Percentiles rank a stretch among this genome's conserved stretches.
These are phyloP conservation scores for Hippocampus comes DNA, from an alignment of 2,113 vertebrate genomes.

Conservation along the genomic window DNA sequence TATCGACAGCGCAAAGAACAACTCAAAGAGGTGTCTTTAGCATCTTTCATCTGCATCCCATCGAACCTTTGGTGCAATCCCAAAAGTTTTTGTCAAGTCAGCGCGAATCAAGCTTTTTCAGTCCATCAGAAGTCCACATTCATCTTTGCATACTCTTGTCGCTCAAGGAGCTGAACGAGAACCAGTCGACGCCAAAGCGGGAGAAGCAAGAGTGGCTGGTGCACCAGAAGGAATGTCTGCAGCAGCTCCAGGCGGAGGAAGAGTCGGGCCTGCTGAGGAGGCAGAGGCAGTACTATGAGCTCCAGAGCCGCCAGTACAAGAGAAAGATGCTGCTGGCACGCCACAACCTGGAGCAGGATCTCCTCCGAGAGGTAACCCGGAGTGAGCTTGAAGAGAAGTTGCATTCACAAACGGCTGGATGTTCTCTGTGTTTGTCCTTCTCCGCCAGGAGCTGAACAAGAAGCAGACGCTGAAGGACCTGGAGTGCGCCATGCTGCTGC, in stretches of 20 bases:
- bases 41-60: neutral
- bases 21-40: conserved; percentile 81
- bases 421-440: neutral
- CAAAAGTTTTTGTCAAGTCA: no score
- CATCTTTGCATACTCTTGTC: neutral
- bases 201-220: conserved; percentile 91
- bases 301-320: conserved; percentile 88
- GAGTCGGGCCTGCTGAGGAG: conserved; percentile 82
- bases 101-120: neutral
- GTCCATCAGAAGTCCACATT: accelerated
- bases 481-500: conserved; percentile 85
- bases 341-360: conserved; percentile 87
- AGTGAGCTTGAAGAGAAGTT: neutral
- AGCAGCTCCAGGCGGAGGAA: conserved; percentile 86
- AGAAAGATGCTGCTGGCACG: conserved; percentile 86
- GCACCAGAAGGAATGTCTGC: conserved; percentile 87
- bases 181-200: conserved; percentile 87
- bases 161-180: conserved; percentile 84
- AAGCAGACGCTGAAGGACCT: conserved; percentile 89
- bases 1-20: conserved; percentile 89
- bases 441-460: conserved; percentile 84
- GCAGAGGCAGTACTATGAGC: conserved; percentile 87
- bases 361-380: conserved; percentile 81
- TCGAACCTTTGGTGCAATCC: no score
- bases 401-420: neutral